Conservation (phyloP, 2,113 vertebrate genomes). For the Chunga burmeisteri region DNA sequence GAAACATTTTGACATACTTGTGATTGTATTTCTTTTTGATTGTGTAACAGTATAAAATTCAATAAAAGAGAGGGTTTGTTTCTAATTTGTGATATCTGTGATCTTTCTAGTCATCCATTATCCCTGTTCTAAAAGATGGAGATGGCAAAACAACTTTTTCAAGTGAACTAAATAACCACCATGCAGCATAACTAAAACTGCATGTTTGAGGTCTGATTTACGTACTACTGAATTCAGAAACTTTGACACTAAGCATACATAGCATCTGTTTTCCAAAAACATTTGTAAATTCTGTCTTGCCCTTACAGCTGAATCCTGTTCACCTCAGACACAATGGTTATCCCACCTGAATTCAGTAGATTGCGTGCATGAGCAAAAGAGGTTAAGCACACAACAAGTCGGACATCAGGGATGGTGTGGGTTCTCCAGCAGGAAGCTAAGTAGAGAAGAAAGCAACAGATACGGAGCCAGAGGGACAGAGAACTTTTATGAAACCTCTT, state of each 20-base stretch:
- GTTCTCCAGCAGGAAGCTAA: not conserved
- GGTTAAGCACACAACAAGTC: not conserved
- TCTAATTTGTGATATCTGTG: conserved; percentile 9
- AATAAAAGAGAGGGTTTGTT: conserved; percentile 69
- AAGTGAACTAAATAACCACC: not conserved
- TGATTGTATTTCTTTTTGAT: conserved; percentile 70
- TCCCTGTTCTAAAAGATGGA: not conserved
- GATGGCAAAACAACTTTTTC: not conserved
- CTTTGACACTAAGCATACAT: not conserved
- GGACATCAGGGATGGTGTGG: fast-evolving
- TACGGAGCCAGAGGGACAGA: not conserved
- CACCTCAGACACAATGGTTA: not conserved
- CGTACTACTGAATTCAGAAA: not conserved
- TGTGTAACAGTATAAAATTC: conserved; percentile 63
- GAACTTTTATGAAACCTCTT: not conserved
- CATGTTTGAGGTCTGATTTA: not conserved
- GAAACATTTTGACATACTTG: conserved; percentile 62
- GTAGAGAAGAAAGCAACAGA: not conserved
- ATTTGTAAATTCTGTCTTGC: not conserved
- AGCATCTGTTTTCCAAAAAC: not conserved
- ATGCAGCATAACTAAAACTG: not conserved
- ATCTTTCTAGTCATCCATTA: not conserved
- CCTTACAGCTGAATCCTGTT: not conserved
- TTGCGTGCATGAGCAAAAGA: not conserved
- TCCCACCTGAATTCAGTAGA: not conserved